phyloP scores from a whole-genome alignment of 1,140 invertebrate species.

The Drosophila takahashii region DNA sequence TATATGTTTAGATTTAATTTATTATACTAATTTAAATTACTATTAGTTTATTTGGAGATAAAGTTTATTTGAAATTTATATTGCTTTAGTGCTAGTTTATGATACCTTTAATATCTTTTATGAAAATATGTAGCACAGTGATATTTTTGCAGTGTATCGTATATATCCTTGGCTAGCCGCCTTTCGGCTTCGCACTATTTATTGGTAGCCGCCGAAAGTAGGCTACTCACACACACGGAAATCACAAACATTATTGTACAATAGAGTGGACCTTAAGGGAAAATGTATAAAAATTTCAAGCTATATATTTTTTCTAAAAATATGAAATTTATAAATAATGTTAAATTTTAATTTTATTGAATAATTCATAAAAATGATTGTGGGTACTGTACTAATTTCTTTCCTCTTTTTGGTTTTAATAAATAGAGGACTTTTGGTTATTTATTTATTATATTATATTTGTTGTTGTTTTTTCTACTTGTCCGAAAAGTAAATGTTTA shows the following conservation, averaged over 20 bases:
- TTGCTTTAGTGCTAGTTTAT: too few species aligned
- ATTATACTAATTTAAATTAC: too few species aligned
- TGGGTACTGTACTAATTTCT: background rate
- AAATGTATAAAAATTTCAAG: background rate
- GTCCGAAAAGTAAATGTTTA: background rate
- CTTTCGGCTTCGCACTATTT: conserved; percentile 34
- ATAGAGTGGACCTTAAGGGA: conserved; percentile 4
- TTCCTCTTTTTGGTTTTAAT: background rate
- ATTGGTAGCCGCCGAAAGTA: conserved; percentile 63
- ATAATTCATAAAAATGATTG: background rate
- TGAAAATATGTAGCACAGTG: too few species aligned
- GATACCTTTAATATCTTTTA: too few species aligned
- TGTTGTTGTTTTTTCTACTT: too few species aligned
- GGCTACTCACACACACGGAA: conserved; percentile 47
- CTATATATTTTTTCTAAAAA: too few species aligned
- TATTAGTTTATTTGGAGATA: too few species aligned
- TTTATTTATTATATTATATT: background rate
- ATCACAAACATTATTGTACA: background rate
- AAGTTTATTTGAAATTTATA: too few species aligned
- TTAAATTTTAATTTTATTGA: background rate
- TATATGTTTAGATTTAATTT: background rate
- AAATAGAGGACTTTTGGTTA: background rate
- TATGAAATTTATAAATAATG: too few species aligned
- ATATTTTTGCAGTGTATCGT: background rate
- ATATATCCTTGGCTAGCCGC: background rate